Evolutionary conservation across 2,113 vertebrate species (phyloP).

Genomic region (Acanthochromis polyacanthus): DNA sequence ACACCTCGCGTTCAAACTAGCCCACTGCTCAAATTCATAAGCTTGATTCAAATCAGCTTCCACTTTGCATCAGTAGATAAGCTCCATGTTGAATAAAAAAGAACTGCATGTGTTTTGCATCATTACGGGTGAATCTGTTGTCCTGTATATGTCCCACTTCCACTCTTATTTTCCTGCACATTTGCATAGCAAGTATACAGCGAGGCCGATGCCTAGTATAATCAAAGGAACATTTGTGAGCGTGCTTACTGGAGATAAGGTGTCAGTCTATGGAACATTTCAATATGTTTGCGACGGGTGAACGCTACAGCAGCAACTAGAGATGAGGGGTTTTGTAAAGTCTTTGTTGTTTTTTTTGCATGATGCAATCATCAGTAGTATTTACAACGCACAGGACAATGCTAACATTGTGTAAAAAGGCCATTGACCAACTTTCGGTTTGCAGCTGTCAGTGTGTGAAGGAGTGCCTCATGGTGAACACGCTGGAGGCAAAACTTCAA

Average conservation of each 20-base stretch:
- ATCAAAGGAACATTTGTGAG: conserved; percentile 4
- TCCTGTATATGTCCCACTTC: background rate
- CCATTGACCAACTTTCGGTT: conserved; percentile 30
- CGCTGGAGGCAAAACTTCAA: conserved; percentile 48
- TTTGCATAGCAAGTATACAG: conserved; percentile 6
- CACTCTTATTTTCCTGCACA: conserved; percentile 8
- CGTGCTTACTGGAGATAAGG: background rate
- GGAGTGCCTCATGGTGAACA: conserved; percentile 35
- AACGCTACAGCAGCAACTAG: background rate
- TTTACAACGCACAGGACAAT: conserved; percentile 60
- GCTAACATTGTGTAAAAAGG: conserved; percentile 42
- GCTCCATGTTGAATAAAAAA: background rate
- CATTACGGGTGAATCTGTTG: background rate
- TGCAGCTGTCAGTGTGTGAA: conserved; percentile 44
- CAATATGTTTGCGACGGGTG: background rate
- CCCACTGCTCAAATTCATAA: background rate
- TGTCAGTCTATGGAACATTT: conserved; percentile 6
- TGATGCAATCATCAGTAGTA: conserved; percentile 62
- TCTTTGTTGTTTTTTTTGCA: conserved; percentile 5
- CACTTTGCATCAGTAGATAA: too few relatives aligned
- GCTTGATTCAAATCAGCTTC: background rate
- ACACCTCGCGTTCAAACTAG: too few relatives aligned
- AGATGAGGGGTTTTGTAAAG: conserved; percentile 20
- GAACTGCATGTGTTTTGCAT: background rate
- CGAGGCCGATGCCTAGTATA: background rate